phyloP scores from a whole-genome alignment of 2,113 vertebrate genomes.

The Paratilapia polleni region DNA sequence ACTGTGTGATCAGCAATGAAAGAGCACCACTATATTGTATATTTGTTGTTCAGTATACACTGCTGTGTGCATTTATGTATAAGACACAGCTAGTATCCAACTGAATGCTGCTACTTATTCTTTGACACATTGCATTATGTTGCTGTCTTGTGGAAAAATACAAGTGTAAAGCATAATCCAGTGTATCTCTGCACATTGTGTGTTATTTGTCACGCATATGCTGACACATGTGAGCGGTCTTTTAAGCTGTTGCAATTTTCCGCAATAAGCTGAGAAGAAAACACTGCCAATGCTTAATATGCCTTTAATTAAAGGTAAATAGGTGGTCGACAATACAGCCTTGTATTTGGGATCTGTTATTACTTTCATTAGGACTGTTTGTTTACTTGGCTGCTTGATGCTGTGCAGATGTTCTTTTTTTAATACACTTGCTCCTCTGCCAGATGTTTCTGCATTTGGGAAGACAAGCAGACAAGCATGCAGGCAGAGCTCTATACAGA shows the following conservation, averaged over 20 bases:
- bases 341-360: slow-evolving; percentile 49
- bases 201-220: not conserved
- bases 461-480: slow-evolving; percentile 25
- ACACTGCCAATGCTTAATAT: slow-evolving; percentile 36
- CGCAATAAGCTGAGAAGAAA: slow-evolving; percentile 13
- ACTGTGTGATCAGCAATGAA: slow-evolving; percentile 5
- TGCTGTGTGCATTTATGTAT: not conserved
- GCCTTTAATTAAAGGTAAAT: slow-evolving; percentile 44
- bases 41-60: not conserved
- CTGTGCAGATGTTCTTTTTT: slow-evolving; percentile 66
- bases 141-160: not conserved
- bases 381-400: slow-evolving; percentile 61
- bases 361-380: slow-evolving; percentile 52
- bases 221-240: not conserved
- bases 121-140: not conserved
- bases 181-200: not conserved
- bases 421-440: slow-evolving; percentile 55
- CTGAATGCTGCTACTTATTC: not conserved
- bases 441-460: slow-evolving; percentile 68
- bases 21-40: not conserved
- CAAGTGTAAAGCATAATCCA: not conserved
- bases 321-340: slow-evolving; percentile 32
- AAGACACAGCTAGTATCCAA: not conserved
- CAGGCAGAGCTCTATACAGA: slow-evolving; percentile 18
- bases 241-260: slow-evolving; percentile 8